Evolutionary conservation across 2,113 vertebrate genomes (phyloP).

Genomic region (Orientallactaga bullata): DNA sequence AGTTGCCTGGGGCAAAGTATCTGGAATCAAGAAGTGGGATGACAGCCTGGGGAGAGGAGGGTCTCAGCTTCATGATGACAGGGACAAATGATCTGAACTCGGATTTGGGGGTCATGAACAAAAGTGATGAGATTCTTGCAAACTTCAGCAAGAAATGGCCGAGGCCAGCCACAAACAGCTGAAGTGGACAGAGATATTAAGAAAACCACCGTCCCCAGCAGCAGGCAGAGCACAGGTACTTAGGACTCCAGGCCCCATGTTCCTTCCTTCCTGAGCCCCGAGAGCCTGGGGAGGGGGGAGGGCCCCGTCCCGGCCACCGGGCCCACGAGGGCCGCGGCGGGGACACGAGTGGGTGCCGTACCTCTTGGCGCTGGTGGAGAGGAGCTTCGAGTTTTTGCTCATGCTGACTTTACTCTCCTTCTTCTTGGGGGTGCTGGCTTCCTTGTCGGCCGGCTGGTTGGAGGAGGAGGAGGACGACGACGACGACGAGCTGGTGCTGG

Average conservation of each 20-base stretch:
- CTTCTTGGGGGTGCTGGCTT: conserved; percentile 92
- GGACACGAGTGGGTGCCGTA: conserved; percentile 67
- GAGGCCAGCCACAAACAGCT: background rate
- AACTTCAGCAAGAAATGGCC: conserved; percentile 43
- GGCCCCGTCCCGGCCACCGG: background rate
- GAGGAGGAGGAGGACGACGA: conserved; percentile 89
- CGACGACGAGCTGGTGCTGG: conserved; percentile 97
- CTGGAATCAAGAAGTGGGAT: conserved; percentile 56
- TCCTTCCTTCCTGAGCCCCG: conserved; percentile 33
- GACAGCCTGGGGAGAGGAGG: conserved; percentile 49
- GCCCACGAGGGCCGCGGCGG: background rate
- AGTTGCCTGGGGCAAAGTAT: background rate
- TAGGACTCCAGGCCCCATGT: conserved; percentile 22
- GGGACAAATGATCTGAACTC: conserved; percentile 38
- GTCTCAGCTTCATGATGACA: conserved; percentile 19
- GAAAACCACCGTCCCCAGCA: background rate
- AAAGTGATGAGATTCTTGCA: background rate
- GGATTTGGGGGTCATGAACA: background rate
- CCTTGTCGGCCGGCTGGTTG: conserved; percentile 92
- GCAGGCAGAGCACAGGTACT: background rate
- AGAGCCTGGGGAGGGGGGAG: background rate
- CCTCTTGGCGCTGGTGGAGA: conserved; percentile 98
- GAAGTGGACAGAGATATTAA: background rate
- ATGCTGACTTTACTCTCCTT: conserved; percentile 97
- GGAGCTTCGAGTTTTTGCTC: conserved; percentile 98